A percentile compares a stretch with the other conserved stretches of the same genome.
Evolutionary conservation across 2,113 vertebrate genomes (phyloP).

Genomic region (rat (Rattus norvegicus)): DNA sequence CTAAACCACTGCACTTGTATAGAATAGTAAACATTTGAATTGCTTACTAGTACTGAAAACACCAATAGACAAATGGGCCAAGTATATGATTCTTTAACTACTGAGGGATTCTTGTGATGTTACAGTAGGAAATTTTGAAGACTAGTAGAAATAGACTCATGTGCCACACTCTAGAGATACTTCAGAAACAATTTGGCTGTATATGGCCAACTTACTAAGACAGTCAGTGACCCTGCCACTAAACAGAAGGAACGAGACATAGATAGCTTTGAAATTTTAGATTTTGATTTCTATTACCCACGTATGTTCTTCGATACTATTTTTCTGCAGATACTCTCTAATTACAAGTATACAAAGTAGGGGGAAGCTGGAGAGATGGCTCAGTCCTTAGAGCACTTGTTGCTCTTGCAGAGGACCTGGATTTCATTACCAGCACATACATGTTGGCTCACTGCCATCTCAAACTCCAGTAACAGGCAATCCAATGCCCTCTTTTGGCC

Average conservation of each 20-base stretch:
- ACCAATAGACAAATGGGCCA: background rate
- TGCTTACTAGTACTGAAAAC: background rate
- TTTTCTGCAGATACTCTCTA: constrained; percentile 28
- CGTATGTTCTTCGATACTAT: constrained; percentile 59
- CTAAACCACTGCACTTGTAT: background rate
- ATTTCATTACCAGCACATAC: background rate
- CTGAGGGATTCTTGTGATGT: background rate
- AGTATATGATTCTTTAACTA: background rate
- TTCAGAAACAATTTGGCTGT: background rate
- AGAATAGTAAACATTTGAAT: background rate
- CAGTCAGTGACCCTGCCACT: background rate
- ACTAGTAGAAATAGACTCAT: background rate
- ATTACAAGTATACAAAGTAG: background rate
- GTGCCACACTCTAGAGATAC: background rate
- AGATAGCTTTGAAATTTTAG: background rate
- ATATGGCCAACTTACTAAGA: background rate
- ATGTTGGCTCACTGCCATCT: background rate
- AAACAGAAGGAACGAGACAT: background rate
- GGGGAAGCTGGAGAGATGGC: background rate
- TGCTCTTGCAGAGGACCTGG: background rate
- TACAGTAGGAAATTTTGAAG: background rate
- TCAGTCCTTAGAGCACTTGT: background rate
- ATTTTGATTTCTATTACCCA: constrained; percentile 53
- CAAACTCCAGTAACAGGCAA: background rate
- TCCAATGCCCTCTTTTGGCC: background rate